These are phyloP conservation scores for Menidia menidia DNA, from an alignment of 2,797 vertebrate genomes.

Conservation along the genomic window DNA sequence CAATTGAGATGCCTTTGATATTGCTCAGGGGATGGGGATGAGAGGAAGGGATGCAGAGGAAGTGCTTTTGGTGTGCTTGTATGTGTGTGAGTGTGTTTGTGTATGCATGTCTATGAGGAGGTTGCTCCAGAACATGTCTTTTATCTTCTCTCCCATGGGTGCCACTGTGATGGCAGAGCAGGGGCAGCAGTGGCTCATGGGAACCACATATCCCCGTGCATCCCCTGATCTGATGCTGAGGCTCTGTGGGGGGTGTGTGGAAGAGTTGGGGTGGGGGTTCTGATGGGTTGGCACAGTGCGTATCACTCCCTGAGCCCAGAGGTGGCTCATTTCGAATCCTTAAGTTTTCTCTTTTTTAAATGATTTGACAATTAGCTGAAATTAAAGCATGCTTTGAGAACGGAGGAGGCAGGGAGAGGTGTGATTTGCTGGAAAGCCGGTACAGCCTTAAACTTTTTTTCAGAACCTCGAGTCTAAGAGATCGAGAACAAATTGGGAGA, in stretches of 20 bases:
- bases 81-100: conserved; percentile 24
- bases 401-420: conserved; percentile 1
- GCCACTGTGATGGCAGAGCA: conserved; percentile 71
- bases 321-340: conserved; percentile 24
- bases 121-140: conserved; percentile 75
- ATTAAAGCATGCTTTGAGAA: conserved; percentile 7
- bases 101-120: conserved; percentile 47
- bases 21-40: conserved; percentile 58
- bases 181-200: conserved; percentile 76
- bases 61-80: conserved; percentile 63
- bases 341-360: conserved; percentile 23
- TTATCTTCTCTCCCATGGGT: conserved; percentile 85
- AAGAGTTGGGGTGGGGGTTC: conserved; percentile 12
- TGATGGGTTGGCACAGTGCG: conserved; percentile 37
- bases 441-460: conserved; percentile 29
- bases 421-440: conserved; percentile 2
- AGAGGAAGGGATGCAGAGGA: conserved; percentile 62
- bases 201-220: conserved; percentile 69
- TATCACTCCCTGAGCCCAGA: conserved; percentile 48
- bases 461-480: background rate
- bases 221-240: conserved; percentile 70
- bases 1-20: conserved; percentile 79
- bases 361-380: conserved; percentile 31
- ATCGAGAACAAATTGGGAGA: conserved; percentile 21
- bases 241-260: conserved; percentile 48